Percentiles rank a stretch among this genome's conserved stretches.
These are phyloP conservation scores for Sphyrna mokarran DNA, from an alignment of 2,113 vertebrate species.

Conservation along the genomic window DNA sequence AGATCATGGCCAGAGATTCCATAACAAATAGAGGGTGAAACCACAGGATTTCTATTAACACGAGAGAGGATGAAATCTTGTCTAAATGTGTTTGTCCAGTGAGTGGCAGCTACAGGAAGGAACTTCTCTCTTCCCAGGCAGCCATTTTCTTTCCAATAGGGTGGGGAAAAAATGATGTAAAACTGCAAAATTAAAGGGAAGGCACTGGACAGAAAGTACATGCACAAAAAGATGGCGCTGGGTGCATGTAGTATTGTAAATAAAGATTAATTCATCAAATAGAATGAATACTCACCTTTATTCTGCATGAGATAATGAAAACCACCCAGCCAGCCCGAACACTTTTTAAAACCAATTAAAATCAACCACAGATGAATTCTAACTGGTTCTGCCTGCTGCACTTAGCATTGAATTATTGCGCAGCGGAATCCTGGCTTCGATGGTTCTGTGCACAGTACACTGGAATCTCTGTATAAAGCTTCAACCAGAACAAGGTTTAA, in stretches of 20 bases:
- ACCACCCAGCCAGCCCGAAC: neutral
- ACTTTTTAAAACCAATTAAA: slow-evolving; percentile 19
- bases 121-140: neutral
- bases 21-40: neutral
- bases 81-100: neutral
- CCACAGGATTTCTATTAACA: neutral
- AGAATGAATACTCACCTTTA: neutral
- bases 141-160: neutral
- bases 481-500: neutral
- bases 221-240: neutral
- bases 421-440: neutral
- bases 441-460: neutral
- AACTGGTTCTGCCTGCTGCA: neutral
- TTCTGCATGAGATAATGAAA: neutral
- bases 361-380: neutral
- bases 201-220: neutral
- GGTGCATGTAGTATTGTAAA: neutral
- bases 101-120: neutral
- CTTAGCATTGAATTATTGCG: neutral
- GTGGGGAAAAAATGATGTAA: too few relatives aligned
- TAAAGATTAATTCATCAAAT: neutral
- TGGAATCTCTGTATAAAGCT: slow-evolving; percentile 11
- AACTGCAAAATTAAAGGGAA: neutral
- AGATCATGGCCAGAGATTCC: neutral
- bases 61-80: neutral